phyloP scores from a whole-genome alignment of 2,797 vertebrate genomes.

The Neoniphon sammara region DNA sequence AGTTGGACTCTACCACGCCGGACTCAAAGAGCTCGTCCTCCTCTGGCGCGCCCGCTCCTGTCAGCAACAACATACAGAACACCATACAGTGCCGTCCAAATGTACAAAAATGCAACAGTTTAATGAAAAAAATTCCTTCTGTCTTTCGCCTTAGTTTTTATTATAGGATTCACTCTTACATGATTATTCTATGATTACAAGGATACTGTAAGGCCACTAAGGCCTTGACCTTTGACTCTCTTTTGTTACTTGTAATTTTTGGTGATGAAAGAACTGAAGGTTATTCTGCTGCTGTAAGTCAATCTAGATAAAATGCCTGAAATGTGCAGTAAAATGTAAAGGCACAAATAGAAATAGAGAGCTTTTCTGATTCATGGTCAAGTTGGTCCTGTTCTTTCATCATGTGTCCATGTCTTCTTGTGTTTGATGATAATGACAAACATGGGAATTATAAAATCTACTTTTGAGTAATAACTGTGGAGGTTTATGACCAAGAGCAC shows the following conservation, averaged over 20 bases:
- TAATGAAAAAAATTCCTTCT: too few species aligned
- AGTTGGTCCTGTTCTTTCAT: background rate
- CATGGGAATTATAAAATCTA: too few species aligned
- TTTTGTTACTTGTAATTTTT: too few species aligned
- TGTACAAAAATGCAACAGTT: background rate
- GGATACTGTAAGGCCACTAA: too few species aligned
- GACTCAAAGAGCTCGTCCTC: conserved; percentile 83
- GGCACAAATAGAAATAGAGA: too few species aligned
- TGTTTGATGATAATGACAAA: background rate
- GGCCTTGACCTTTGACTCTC: too few species aligned
- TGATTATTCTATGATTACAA: too few species aligned
- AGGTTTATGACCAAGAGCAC: background rate
- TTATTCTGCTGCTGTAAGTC: background rate
- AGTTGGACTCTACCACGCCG: conserved; percentile 85
- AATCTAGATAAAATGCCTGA: background rate
- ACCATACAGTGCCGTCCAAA: background rate
- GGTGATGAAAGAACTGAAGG: too few species aligned
- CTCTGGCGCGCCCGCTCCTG: conserved; percentile 77
- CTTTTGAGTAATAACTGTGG: background rate
- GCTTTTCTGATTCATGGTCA: too few species aligned
- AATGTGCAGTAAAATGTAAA: too few species aligned
- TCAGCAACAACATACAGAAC: background rate
- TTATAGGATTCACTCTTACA: too few species aligned
- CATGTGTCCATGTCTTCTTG: background rate
- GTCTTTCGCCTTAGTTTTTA: too few species aligned